Evolutionary conservation across 1,140 invertebrate species (phyloP), one percentile per base, ranked within the genome.

Genomic region (Psix sp.): DNA sequence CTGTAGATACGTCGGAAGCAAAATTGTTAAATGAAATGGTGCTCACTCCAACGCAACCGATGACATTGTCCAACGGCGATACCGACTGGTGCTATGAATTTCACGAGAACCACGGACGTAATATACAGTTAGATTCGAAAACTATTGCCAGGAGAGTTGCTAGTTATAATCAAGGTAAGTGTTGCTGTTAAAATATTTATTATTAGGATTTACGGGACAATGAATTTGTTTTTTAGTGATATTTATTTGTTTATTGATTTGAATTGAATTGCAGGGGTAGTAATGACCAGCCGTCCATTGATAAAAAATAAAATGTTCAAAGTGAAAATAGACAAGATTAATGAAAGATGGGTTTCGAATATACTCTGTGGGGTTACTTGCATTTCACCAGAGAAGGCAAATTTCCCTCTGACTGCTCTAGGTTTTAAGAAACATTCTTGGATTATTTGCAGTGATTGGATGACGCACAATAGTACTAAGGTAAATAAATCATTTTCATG

Each of bases 391-490:
- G 92, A 94, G 46, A 90, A 90, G 59, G 87, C 89, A 5, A 84
- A 83, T 76, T 88, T 94, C 51, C 94, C 94, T 14, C 86, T 91
- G 2, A 93, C 92, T 24, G 91, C 93, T 10, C 84, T 95, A 5
- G 90, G 90, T 15, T 90, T 94, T 31, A 94, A 93, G 79, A 91
- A 91, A 62, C 90, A 92, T 26, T 91, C 92, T 43, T 94, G 94
- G 90, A 87, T 95, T 10, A 90, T 95, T 38, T 92, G 91, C 42
- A 90, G 91, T 33, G 93, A 95, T 79, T 92, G 91, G 82, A 92
- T 96, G 35, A 95, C 92, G 52, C 89, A 92, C 35, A 94, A 94
- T 86, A 94, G 94, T 11, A 88, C 89, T 24, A 94, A 94, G 79
- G 93, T 94, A 83, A 9, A 5, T 24, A 24, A 5, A 24, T n/a